A percentile compares a stretch with the other conserved stretches of the same genome.
phyloP scores from a whole-genome alignment of 2,797 vertebrate genomes.

The Sibirionetta formosa region DNA sequence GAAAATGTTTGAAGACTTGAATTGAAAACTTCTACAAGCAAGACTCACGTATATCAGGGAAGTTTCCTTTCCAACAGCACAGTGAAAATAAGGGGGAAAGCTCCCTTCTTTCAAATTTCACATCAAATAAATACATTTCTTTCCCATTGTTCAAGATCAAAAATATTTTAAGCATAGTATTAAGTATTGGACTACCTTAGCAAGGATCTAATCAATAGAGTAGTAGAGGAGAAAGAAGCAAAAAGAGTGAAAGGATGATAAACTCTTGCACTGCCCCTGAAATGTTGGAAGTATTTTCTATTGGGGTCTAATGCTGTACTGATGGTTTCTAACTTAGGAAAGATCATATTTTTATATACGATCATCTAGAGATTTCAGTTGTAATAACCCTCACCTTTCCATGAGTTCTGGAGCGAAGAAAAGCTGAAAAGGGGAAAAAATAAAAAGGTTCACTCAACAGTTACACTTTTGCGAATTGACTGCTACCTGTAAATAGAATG shows the following conservation, averaged over 20 bases:
- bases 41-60: not conserved
- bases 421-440: not conserved
- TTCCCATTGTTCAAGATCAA: not conserved
- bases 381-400: not conserved
- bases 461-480: not conserved
- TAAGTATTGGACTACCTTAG: not conserved
- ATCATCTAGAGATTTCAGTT: not conserved
- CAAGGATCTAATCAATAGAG: not conserved
- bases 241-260: not conserved
- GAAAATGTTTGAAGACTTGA: not conserved
- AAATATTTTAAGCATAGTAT: not conserved
- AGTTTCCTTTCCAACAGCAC: not conserved
- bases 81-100: not conserved
- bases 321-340: not conserved
- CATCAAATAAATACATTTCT: not conserved
- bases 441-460: not conserved
- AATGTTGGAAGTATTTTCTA: not conserved
- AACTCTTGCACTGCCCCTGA: not conserved
- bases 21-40: not conserved
- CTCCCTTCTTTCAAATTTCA: not conserved
- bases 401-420: not conserved
- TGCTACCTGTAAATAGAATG: not conserved
- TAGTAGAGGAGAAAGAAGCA: not conserved
- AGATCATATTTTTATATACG: not conserved
- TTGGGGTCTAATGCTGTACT: not conserved